Evolutionary conservation across 2,888 invertebrate species (phyloP).

Genomic region (Lithophane semibrunnea): DNA sequence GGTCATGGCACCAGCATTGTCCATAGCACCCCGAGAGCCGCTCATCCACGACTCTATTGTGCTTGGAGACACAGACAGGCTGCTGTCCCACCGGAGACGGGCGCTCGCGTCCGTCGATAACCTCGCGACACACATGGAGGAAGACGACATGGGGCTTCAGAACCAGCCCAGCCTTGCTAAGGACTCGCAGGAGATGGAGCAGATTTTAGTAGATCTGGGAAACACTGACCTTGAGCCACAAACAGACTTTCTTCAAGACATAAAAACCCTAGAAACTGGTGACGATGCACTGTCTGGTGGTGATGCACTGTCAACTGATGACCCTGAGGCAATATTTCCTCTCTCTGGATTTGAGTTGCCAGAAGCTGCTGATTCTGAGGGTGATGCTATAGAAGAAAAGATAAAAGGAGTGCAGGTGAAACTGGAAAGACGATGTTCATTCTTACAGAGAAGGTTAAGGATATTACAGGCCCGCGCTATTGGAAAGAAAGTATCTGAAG

Average conservation of each 20-base stretch:
- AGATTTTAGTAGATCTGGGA: slow-evolving; percentile 91
- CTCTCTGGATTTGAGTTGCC: slow-evolving; percentile 85
- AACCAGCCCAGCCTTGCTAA: slow-evolving; percentile 90
- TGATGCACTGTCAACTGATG: slow-evolving; percentile 84
- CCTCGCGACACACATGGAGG: slow-evolving; percentile 90
- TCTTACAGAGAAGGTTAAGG: slow-evolving; percentile 93
- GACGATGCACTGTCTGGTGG: slow-evolving; percentile 76
- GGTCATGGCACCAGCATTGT: slow-evolving; percentile 98
- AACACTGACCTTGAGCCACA: slow-evolving; percentile 91
- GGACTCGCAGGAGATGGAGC: slow-evolving; percentile 92
- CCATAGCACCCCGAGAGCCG: slow-evolving; percentile 91
- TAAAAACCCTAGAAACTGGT: slow-evolving; percentile 93
- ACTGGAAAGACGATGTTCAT: slow-evolving; percentile 93
- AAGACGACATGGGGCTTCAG: slow-evolving; percentile 91
- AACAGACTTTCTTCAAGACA: slow-evolving; percentile 93
- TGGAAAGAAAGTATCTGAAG: slow-evolving; percentile 94
- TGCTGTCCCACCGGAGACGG: slow-evolving; percentile 80
- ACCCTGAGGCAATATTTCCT: slow-evolving; percentile 88
- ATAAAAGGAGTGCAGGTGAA: slow-evolving; percentile 90
- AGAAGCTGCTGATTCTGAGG: slow-evolving; percentile 89
- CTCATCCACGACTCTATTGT: slow-evolving; percentile 78
- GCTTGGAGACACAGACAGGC: slow-evolving; percentile 75
- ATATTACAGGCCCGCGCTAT: slow-evolving; percentile 94
- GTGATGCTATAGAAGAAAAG: slow-evolving; percentile 89
- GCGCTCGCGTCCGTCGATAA: slow-evolving; percentile 89